Base-by-base conservation (phyloP, 2,888 invertebrate species). In the Ecdyonurus torrentis region DNA sequence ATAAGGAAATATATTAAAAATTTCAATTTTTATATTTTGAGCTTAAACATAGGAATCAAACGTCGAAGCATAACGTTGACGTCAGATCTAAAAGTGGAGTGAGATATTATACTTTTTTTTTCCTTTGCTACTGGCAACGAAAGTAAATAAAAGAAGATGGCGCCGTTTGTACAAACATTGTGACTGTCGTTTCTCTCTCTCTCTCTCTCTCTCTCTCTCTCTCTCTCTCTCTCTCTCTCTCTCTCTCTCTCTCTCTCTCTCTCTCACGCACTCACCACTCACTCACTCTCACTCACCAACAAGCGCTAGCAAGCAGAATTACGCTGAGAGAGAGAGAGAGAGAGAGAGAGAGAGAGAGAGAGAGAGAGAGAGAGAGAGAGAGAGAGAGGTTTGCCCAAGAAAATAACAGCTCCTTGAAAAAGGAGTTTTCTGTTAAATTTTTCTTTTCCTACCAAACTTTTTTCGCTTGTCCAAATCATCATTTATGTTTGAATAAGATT, bases 321-420 rank as follows among this genome's bases (percentile, higher is more conserved):
- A 24, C 22, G 23, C 10, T 1, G 2, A 59, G 2, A 2, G 2
- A 59, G 60, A 24, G 60, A 3, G 25, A 59, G 25, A 59, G 2
- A 24, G 60, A 59, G 60, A 1, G 25, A 59, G 23, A 23, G 59
- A 59, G 23, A 58, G 23, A 20, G 59, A 23, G 59, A 59, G 59
- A 23, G 24, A 59, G 59, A 23, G 59, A 59, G 59, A 58, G 59
- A 23, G 60, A 25, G 60, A 59, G 60, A 1, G 60, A 3, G 25
- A 3, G 25, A 3, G 60, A 24, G 25, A 59, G 37, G 15, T 5
- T 37, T 37, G 5, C 5, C 58, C 37, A 5, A 15, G 37, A 37
- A 37, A 37, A 37, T 37, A 37, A 37, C 37, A 37, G 5, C 37
- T 37, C 15, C 37, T 37, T 37, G 37, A 37, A 37, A 15, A 37